A percentile compares a stretch with the other conserved stretches of the same genome.
Evolutionary conservation across 2,888 invertebrate genomes (phyloP).

Genomic region (Agrenia bidenticulata): DNA sequence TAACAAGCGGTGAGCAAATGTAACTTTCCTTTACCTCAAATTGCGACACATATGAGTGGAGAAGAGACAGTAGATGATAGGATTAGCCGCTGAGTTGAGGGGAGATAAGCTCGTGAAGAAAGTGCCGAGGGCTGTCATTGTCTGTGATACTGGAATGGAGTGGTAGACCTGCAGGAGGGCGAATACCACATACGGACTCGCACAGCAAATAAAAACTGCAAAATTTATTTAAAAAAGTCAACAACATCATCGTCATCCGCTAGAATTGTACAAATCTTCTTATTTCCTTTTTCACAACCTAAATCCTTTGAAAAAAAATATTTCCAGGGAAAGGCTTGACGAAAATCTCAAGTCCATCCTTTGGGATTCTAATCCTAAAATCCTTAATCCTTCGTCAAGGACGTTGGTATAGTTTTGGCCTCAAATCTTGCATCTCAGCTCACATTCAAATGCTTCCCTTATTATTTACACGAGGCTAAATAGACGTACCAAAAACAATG

Average conservation of each 20-base stretch:
- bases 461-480: too few species aligned
- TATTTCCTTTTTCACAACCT: too few species aligned
- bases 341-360: too few species aligned
- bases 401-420: too few species aligned
- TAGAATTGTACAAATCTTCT: too few species aligned
- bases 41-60: slow-evolving; percentile 83
- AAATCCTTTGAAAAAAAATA: too few species aligned
- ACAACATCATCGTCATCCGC: too few species aligned
- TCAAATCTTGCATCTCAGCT: too few species aligned
- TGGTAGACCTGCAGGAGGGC: slow-evolving; percentile 86
- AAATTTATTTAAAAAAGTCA: too few species aligned
- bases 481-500: slow-evolving; percentile 81
- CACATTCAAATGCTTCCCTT: neutral
- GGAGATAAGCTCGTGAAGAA: slow-evolving; percentile 90
- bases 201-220: slow-evolving; percentile 87
- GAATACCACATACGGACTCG: slow-evolving; percentile 93
- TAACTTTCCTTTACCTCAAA: slow-evolving; percentile 62
- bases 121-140: slow-evolving; percentile 79
- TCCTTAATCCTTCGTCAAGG: too few species aligned
- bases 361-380: too few species aligned
- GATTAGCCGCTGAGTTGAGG: slow-evolving; percentile 90
- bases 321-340: too few species aligned
- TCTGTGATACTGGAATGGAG: slow-evolving; percentile 74
- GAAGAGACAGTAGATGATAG: slow-evolving; percentile 90
- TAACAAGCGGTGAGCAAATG: neutral